A percentile compares a stretch with the other conserved stretches of the same genome.
Evolutionary conservation across 2,888 invertebrate genomes (phyloP).

Genomic region (Brachyptera putata): DNA sequence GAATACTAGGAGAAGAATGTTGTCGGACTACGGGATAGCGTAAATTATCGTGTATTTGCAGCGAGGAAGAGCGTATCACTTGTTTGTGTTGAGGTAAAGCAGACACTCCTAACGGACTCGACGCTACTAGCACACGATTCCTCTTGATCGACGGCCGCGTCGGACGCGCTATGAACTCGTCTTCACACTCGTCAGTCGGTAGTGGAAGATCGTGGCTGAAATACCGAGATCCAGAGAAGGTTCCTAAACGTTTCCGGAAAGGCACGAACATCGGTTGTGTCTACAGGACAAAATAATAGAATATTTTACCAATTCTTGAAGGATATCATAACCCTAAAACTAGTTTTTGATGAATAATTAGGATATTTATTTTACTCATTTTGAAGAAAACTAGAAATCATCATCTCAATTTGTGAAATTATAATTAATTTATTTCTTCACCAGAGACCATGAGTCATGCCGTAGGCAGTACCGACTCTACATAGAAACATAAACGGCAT

Average conservation of each 20-base stretch:
- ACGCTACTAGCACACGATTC: conserved; percentile 37
- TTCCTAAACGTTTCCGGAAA: conserved; percentile 48
- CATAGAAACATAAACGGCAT: too few relatives aligned
- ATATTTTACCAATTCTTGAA: too few relatives aligned
- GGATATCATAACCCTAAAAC: too few relatives aligned
- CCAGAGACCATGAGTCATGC: too few relatives aligned
- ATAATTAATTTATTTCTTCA: too few relatives aligned
- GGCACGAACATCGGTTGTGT: conserved; percentile 44
- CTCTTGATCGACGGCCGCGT: conserved; percentile 28
- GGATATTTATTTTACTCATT: too few relatives aligned
- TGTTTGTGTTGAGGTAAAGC: conserved; percentile 36
- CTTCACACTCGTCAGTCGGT: conserved; percentile 55
- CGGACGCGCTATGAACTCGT: conserved; percentile 43
- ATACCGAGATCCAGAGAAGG: conserved; percentile 53
- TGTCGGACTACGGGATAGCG: conserved; percentile 47
- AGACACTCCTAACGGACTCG: conserved; percentile 29
- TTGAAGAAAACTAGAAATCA: too few relatives aligned
- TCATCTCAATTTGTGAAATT: too few relatives aligned
- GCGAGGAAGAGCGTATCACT: conserved; percentile 42
- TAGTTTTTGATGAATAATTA: too few relatives aligned
- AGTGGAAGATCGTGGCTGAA: conserved; percentile 59
- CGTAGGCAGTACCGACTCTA: too few relatives aligned
- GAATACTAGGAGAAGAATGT: conserved; percentile 49
- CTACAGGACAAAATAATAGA: too few relatives aligned
- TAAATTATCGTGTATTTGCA: conserved; percentile 39